Evolutionary conservation across 2,888 invertebrate genomes (phyloP).

Genomic region (Xylota segnis): DNA sequence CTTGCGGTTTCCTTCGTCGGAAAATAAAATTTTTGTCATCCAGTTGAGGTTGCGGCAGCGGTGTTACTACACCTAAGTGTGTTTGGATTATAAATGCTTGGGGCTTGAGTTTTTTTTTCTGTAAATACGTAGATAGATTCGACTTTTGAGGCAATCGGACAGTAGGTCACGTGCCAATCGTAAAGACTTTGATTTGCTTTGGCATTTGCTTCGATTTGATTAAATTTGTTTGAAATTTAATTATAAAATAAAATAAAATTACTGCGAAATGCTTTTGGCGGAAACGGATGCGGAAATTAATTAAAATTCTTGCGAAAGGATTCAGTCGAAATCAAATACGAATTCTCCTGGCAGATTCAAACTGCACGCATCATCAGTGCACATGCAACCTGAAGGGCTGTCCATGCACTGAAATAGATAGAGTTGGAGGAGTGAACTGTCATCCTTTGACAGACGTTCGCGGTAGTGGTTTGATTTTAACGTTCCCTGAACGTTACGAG

Average conservation of each 20-base stretch:
- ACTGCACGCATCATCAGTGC: too few species aligned
- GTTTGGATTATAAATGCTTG: conserved; percentile 45
- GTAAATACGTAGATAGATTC: neutral
- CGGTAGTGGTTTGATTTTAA: too few species aligned
- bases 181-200: conserved; percentile 40
- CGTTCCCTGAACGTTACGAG: too few species aligned
- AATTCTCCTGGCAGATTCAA: too few species aligned
- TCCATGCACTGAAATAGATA: too few species aligned
- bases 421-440: too few species aligned
- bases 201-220: conserved; percentile 36
- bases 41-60: conserved; percentile 27
- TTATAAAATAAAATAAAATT: neutral
- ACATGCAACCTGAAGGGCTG: too few species aligned
- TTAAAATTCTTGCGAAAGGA: neutral
- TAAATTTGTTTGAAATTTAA: too few species aligned
- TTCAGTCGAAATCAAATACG: too few species aligned
- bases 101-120: conserved; percentile 5
- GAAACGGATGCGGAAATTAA: neutral
- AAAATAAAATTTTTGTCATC: conserved; percentile 40
- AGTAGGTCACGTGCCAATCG: conserved; percentile 67
- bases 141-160: conserved; percentile 39
- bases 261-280: neutral
- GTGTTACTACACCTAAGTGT: conserved; percentile 62
- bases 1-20: conserved; percentile 19
- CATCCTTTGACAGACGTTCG: too few species aligned